Conservation (phyloP, 2,888 invertebrate genomes). For the Esperia sulphurella region DNA sequence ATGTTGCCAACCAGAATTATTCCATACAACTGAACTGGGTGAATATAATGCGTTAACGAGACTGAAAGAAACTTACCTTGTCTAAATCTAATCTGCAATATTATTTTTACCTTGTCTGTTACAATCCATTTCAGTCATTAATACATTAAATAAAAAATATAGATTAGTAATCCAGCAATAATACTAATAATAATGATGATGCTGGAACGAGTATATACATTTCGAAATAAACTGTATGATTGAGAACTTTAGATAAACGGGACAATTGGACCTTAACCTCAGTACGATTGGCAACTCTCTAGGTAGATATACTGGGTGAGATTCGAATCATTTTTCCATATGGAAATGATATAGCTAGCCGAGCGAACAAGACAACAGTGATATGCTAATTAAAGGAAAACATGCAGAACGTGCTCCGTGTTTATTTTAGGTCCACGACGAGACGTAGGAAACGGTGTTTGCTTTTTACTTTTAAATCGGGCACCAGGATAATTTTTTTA, state of each 20-base stretch:
- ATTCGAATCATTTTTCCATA: slow-evolving; percentile 76
- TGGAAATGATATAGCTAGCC: slow-evolving; percentile 72
- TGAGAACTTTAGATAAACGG: background rate
- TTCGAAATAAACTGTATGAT: too few relatives aligned
- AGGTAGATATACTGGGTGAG: slow-evolving; percentile 26
- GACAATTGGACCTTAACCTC: background rate
- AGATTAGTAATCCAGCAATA: too few relatives aligned
- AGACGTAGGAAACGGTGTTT: slow-evolving; percentile 41
- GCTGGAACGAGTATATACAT: too few relatives aligned
- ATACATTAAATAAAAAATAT: too few relatives aligned
- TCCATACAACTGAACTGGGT: background rate
- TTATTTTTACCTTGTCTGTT: too few relatives aligned
- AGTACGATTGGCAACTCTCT: background rate
- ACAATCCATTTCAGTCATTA: too few relatives aligned
- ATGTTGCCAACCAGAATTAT: background rate
- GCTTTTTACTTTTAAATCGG: slow-evolving; percentile 29
- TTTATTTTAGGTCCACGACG: slow-evolving; percentile 64
- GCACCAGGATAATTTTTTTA: too few relatives aligned
- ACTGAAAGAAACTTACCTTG: too few relatives aligned
- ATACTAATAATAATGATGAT: too few relatives aligned
- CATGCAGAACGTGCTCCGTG: slow-evolving; percentile 54
- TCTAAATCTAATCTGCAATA: too few relatives aligned
- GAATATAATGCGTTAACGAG: slow-evolving; percentile 4
- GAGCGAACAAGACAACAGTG: slow-evolving; percentile 72
- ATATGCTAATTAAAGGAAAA: slow-evolving; percentile 79